Conservation (phyloP, 2,797 vertebrate species). For the Iguana delicatissima region DNA sequence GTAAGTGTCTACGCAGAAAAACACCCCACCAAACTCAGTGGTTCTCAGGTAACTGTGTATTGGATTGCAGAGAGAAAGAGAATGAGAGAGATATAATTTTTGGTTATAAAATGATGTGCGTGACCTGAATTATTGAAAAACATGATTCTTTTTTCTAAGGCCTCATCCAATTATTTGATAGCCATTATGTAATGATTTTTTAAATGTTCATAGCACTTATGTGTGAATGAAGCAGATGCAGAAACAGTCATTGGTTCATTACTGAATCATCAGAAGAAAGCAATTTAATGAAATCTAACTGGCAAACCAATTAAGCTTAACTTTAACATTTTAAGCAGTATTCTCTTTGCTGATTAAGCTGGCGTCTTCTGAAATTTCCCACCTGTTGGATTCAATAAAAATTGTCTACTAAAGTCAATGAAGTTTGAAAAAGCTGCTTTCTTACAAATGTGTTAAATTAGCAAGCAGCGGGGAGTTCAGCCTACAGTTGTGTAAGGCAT, state of each 20-base stretch:
- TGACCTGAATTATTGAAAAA: background rate
- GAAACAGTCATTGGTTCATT: slow-evolving; percentile 15
- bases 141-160: slow-evolving; percentile 2
- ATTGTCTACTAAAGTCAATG: slow-evolving; percentile 46
- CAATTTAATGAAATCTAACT: slow-evolving; percentile 50
- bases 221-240: slow-evolving; percentile 24
- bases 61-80: no score
- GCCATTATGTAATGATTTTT: slow-evolving; percentile 4
- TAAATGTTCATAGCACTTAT: background rate
- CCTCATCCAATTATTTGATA: slow-evolving; percentile 13
- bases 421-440: slow-evolving; percentile 66
- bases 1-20: background rate
- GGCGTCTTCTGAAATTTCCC: slow-evolving; percentile 63
- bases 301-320: slow-evolving; percentile 59
- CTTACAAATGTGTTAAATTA: slow-evolving; percentile 66
- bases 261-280: slow-evolving; percentile 41
- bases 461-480: slow-evolving; percentile 36
- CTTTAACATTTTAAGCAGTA: slow-evolving; percentile 52
- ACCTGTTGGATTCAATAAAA: slow-evolving; percentile 68
- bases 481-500: slow-evolving; percentile 51
- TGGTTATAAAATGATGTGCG: background rate
- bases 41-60: background rate
- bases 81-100: background rate
- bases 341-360: slow-evolving; percentile 52
- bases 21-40: background rate